Evolutionary conservation across 30 jellyfish, hydroid and myxozoan genomes (phyloP).

Genomic region (Rhopilema esculentum): DNA sequence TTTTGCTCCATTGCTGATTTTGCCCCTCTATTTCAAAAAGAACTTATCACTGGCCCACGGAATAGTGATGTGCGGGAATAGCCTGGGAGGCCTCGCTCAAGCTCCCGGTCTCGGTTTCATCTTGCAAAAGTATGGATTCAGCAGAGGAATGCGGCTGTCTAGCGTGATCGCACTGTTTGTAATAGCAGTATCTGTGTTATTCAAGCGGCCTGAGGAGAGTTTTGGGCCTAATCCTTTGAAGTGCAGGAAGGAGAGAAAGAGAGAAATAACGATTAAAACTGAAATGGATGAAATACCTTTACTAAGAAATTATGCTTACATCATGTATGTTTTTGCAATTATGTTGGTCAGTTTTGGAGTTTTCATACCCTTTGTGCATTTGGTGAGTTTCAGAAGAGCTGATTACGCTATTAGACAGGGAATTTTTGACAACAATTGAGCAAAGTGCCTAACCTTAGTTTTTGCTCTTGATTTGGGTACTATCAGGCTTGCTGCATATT

Average conservation of each 20-base stretch:
- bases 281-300: background rate
- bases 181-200: conserved; percentile 37
- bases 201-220: background rate
- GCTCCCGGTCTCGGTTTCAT: conserved; percentile 60
- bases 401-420: background rate
- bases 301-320: background rate
- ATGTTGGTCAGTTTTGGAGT: background rate
- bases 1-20: conserved; percentile 59
- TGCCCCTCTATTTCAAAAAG: conserved; percentile 61
- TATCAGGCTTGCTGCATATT: too few relatives aligned
- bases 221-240: background rate
- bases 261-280: background rate
- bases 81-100: conserved; percentile 67
- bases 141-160: conserved; percentile 44
- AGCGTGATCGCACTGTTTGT: conserved; percentile 51
- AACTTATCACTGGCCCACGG: conserved; percentile 76
- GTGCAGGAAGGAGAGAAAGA: background rate
- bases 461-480: too few relatives aligned
- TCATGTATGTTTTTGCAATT: background rate
- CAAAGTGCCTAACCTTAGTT: too few relatives aligned
- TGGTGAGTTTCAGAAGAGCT: background rate
- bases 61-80: conserved; percentile 66
- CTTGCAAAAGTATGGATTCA: conserved; percentile 39
- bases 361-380: background rate
- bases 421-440: too few relatives aligned